Base-by-base conservation (phyloP, 2,888 invertebrate genomes). In the Oxystoma pomonae region DNA sequence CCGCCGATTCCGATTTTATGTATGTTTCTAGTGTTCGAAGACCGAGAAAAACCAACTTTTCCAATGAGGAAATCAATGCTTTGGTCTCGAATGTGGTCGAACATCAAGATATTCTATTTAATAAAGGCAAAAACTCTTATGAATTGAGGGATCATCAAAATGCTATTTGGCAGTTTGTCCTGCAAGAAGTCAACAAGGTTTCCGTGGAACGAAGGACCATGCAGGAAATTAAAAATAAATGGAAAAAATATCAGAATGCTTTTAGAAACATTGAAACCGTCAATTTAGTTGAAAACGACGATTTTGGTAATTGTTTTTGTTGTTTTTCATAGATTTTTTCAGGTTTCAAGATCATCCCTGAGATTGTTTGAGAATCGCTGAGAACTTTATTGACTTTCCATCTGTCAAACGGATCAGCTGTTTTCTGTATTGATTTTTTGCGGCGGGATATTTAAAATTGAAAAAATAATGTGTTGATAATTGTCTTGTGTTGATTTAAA, bases 161-260 rank as follows among this genome's bases (percentile, higher is more conserved):
- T 35, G 35, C 35, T 12, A 76, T 73, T 21, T 77, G 77, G 77
- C 55, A 71, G 55, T 73, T 73, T 51, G 72, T 77, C 35, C 66
- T 73, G 60, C 69, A 69, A 58, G 70, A 69, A 62, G 76, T 77
- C 18, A 77, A 76, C 66, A 68, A 66, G 51, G 75, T 77, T 58
- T 70, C 74, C 20, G 20, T 67, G 51, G 76, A 75, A 65, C 68
- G 70, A 57, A 70, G 77, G 16, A 76, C 77, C 18, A 64, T 76
- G 49, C 70, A 73, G 57, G 76, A 77, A 67, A 73, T 77, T 16
- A 76, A 76, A 67, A 76, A 75, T 64, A 76, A 75, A 63, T 76
- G 76, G 77, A 76, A 76, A 64, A 75, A 76, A 66, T 74, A 74
- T 66, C 73, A 74, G 53, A 67, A 71, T 51, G 60, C 35, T 53